phyloP scores from a whole-genome alignment of 1,140 invertebrate genomes.

The Drosophila pseudoananassae region DNA sequence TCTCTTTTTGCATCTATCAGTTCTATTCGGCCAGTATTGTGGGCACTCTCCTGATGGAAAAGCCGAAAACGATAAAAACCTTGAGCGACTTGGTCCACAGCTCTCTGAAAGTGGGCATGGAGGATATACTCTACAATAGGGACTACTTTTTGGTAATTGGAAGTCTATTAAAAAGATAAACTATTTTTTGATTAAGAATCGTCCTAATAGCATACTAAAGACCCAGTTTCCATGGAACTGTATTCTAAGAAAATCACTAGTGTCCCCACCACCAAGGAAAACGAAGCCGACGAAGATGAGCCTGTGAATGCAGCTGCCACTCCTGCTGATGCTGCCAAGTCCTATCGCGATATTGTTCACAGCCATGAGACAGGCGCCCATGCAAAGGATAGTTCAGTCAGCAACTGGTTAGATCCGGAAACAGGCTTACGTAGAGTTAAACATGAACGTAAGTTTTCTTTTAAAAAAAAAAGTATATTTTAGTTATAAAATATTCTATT shows the following conservation, averaged over 20 bases:
- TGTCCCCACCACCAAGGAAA: conserved; percentile 53
- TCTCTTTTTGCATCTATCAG: conserved; percentile 88
- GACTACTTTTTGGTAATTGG: conserved; percentile 87
- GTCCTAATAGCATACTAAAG: conserved; percentile 85
- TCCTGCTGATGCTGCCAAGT: conserved; percentile 50
- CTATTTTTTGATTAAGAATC: not conserved
- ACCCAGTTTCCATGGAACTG: conserved; percentile 85
- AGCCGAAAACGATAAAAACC: conserved; percentile 87
- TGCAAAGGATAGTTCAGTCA: conserved; percentile 72
- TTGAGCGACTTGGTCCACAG: conserved; percentile 87
- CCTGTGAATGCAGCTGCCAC: conserved; percentile 29
- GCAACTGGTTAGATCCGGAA: conserved; percentile 76
- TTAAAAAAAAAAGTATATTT: not conserved
- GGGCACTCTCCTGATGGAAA: conserved; percentile 88
- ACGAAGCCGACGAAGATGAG: conserved; percentile 44
- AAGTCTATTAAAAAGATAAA: not conserved
- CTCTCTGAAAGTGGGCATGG: conserved; percentile 86
- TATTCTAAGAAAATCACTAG: conserved; percentile 84
- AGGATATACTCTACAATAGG: conserved; percentile 87
- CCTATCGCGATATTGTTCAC: conserved; percentile 73
- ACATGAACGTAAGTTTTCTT: conserved; percentile 59
- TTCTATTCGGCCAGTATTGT: conserved; percentile 91
- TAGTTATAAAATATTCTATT: not conserved
- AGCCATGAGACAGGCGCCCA: conserved; percentile 78
- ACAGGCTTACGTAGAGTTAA: conserved; percentile 84